These are phyloP conservation scores for Arrhopalites spinosus DNA, from an alignment of 2,888 invertebrate species.

Conservation along the genomic window DNA sequence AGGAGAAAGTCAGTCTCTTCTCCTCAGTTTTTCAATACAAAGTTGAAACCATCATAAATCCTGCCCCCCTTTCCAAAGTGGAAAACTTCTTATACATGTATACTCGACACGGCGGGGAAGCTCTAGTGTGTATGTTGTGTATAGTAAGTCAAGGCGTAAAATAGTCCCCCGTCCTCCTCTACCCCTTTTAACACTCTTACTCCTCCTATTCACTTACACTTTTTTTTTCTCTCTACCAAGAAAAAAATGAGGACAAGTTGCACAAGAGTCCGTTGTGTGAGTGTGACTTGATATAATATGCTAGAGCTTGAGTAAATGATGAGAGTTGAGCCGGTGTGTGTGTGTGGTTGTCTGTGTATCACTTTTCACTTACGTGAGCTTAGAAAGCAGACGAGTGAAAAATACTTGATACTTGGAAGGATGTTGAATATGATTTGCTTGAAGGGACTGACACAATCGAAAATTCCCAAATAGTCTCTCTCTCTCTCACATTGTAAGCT, in stretches of 20 bases:
- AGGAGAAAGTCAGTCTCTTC: neutral
- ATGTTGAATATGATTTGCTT: slow-evolving; percentile 45
- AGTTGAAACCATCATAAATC: slow-evolving; percentile 19
- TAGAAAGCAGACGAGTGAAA: slow-evolving; percentile 23
- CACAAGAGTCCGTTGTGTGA: too few species aligned
- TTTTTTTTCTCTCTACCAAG: too few species aligned
- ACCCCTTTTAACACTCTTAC: too few species aligned
- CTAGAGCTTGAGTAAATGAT: too few species aligned
- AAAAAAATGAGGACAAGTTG: too few species aligned
- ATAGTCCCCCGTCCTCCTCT: neutral
- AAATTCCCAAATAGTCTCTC: neutral
- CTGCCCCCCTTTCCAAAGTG: slow-evolving; percentile 5
- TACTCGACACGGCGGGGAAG: too few species aligned
- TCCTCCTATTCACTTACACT: too few species aligned
- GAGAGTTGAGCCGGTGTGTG: too few species aligned
- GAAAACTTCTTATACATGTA: slow-evolving; percentile 1
- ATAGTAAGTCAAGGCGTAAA: neutral
- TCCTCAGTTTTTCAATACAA: slow-evolving; percentile 11
- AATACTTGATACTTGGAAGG: slow-evolving; percentile 21
- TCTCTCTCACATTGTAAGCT: too few species aligned
- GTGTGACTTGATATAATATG: too few species aligned
- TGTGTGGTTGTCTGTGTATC: neutral
- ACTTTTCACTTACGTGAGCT: neutral
- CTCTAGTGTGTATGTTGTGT: neutral
- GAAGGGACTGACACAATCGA: slow-evolving; percentile 47